Base-by-base conservation (phyloP, 2,888 invertebrate species). In the Eupithecia exiguata region DNA sequence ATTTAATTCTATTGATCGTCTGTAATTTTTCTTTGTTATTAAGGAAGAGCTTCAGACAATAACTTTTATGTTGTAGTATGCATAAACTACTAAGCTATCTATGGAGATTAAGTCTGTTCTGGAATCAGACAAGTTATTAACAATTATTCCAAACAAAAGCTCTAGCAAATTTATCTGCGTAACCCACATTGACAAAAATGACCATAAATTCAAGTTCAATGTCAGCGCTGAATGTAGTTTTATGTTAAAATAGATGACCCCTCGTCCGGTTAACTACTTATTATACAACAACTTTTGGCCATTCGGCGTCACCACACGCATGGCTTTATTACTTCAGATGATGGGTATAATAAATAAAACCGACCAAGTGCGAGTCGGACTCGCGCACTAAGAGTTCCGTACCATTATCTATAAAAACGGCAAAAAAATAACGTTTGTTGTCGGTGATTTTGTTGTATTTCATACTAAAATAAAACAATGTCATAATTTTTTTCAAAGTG, bases 161-260 rank as follows among this genome's bases (percentile, higher is more conserved):
- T 21, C 21, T 21, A 21, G 4, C n/a, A 49, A n/a, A 61, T 62
- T 35, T 5, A 65, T 65, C 21, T 5, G n/a, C 25, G 53, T 18
- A 38, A 40, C 5, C 36, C 38, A 46, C 21, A 68, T 61, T 70
- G 66, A 69, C 21, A 69, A 35, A n/a, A n/a, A 38, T 65, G 9
- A 65, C 21, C 65, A 65, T 14, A 65, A 66, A 74, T 75, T 74
- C 78, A 76, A 77, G 79, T 77, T 79, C 79, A 80, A 77, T 77
- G 77, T 72, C 77, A 76, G 53, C 53, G 40, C 67, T 38, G 43
- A 72, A 70, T 78, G 75, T 80, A 77, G 74, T 80, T 77, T 74
- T 72, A 72, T 69, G 69, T 68, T 30, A 61, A 79, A 75, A 76
- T 79, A 76, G 74, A 77, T 77, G 78, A 76, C 75, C 72, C 58